Evolutionary conservation across 1,140 invertebrate species (phyloP), one percentile per base, ranked within the genome.

Genomic region (Pissodes strobi): DNA sequence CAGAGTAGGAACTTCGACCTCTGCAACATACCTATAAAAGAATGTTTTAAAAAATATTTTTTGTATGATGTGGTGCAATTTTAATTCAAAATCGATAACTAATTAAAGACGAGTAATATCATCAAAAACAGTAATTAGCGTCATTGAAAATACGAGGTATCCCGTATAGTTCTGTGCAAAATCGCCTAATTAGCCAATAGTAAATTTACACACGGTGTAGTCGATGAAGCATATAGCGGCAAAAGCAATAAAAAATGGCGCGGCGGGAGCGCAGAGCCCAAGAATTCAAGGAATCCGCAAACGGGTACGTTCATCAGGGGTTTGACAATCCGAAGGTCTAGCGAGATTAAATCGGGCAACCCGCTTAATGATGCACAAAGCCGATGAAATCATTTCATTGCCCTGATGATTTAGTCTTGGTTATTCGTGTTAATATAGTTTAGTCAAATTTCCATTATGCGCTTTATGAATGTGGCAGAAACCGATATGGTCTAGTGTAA

Each of bases 241-340:
- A 53, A 58, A 22, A 57, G 46, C 27, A 66, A 69, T 66, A 70
- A 69, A n/a, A 69, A 67, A 61, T 62, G 18, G 37, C 61, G 19
- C 61, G 52, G 53, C 55, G 34, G 66, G 65, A 64, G 66, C 58
- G 57, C 57, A 25, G 52, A 57, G 55, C 17, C 8, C 62, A 68
- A 61, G 66, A 62, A 70, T 70, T 64, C 69, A 39, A 15, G 65
- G 69, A 68, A 70, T 70, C 52, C 55, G 19, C 56, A 58, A 52
- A 66, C 69, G 62, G 64, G 69, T 70, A 64, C 69, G 69, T 70
- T 68, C 69, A 70, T 70, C 69, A 70, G 49, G 64, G 66, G 66
- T 70, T 70, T 70, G 69, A 70, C 69, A 68, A 68, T 61, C 59
- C 67, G n/a, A 68, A 70, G 66, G 66, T 25, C 69, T 64, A 23